Base-by-base conservation (phyloP, 2,888 invertebrate genomes). In the Caenorhabditis sp. region DNA sequence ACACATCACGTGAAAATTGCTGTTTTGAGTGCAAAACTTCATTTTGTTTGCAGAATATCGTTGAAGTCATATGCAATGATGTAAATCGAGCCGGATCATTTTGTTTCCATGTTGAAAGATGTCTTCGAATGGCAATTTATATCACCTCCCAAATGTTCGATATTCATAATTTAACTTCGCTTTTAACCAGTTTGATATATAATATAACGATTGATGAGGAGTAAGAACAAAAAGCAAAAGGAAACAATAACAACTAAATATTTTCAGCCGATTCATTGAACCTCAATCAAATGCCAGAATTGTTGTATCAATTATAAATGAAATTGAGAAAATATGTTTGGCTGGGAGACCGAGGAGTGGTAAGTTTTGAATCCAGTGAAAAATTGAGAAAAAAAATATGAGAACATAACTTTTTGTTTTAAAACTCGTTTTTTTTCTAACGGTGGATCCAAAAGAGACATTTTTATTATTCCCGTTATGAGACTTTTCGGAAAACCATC, bases 61-160 rank as follows among this genome's bases (percentile, higher is more conserved):
- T 80, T 17, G 78, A 80, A 50, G 76, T 82, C 21, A 53, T 73
- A 0, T 73, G 69, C 21, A 37, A 54, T 19, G 81, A 82, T 50
- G 73, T 82, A 10, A 72, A 70, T 12, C 61, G 81, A 21, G 66
- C 68, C n/a, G 76, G 74, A 3, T 79, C 76, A 0, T 66, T 74
- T 54, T 53, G 60, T 19, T 82, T 66, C 58, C 81, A 82, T 59
- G 60, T 78, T 1, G 67, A 70, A 36, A 62, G 81, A 37, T 69
- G 68, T 12, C 27, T 76, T 8, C 58, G 59, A 31, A 36, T 81
- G 10, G 75, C 71, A 0, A 50, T 75, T 6, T 24, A 31, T 31
- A 55, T 78, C 6, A 61, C 66, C 1, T 12, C 53, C 1, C 58
- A 64, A n/a, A 50, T 62, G 12, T 57, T 63, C 10, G 81, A 81